Evolutionary conservation across 2,113 vertebrate species (phyloP).

Genomic region (Ptilonorhynchus violaceus): DNA sequence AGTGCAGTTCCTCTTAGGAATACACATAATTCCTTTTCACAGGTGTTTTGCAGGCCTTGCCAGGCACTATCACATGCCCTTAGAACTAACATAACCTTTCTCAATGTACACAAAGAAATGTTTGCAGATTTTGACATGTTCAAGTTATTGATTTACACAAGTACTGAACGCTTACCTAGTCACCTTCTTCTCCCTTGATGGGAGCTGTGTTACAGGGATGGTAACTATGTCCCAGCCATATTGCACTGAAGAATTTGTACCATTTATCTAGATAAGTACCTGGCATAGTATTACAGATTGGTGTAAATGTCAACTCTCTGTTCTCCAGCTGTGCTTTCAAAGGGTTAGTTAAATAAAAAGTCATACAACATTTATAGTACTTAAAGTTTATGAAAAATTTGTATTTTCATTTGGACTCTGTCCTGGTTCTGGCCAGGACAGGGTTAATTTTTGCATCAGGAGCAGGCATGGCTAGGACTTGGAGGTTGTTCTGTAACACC

Average conservation of each 20-base stretch:
- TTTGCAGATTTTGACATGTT: neutral
- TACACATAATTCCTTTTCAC: neutral
- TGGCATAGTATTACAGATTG: neutral
- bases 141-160: neutral
- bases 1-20: neutral
- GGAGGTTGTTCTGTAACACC: neutral
- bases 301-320: neutral
- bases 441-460: neutral
- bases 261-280: neutral
- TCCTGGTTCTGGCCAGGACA: neutral
- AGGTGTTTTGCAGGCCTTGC: neutral
- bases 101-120: neutral
- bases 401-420: neutral
- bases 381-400: neutral
- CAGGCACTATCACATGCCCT: neutral
- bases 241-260: neutral
- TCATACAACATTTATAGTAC: neutral
- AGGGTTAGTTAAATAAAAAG: neutral
- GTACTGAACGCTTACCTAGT: neutral
- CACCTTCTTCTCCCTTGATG: neutral
- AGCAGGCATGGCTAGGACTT: neutral
- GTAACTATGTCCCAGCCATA: neutral
- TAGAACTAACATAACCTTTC: neutral
- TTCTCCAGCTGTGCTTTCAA: neutral
- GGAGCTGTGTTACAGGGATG: neutral